Percentiles rank a stretch among this genome's conserved stretches.
phyloP scores from a whole-genome alignment of 2,113 vertebrate species.

The Gallinago paraguaiae region DNA sequence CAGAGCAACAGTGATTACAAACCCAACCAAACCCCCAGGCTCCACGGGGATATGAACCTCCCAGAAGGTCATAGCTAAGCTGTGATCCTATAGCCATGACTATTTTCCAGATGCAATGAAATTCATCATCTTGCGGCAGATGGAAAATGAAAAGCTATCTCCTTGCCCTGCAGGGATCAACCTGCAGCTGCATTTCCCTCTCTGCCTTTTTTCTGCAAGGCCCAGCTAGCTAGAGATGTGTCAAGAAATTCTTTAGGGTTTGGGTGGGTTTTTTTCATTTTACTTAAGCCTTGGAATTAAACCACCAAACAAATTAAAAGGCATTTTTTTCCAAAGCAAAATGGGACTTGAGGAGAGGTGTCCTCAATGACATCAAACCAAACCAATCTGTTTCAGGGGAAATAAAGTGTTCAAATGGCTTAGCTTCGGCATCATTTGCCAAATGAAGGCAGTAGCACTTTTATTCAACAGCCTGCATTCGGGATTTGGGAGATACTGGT shows the following conservation, averaged over 20 bases:
- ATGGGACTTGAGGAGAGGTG: background rate
- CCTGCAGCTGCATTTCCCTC: conserved; percentile 30
- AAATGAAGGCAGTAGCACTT: background rate
- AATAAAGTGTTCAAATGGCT: background rate
- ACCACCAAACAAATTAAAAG: background rate
- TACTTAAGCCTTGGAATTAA: background rate
- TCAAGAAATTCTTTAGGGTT: background rate
- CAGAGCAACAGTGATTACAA: background rate
- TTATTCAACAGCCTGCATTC: background rate
- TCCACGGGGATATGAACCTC: rapidly evolving
- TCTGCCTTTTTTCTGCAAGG: background rate
- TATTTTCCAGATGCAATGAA: conserved; percentile 37
- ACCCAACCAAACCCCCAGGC: background rate
- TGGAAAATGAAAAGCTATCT: conserved; percentile 39
- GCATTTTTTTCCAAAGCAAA: background rate
- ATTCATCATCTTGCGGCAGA: conserved; percentile 9
- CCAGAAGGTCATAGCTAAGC: background rate
- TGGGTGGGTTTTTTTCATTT: background rate
- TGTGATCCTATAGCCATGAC: background rate
- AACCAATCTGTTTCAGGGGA: background rate
- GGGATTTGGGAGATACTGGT: background rate
- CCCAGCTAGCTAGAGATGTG: background rate
- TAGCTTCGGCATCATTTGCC: background rate
- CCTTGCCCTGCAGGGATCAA: conserved; percentile 35
- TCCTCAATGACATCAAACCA: background rate